phyloP scores from a whole-genome alignment of 2,888 invertebrate genomes.

The Gymnosoma rotundatum region DNA sequence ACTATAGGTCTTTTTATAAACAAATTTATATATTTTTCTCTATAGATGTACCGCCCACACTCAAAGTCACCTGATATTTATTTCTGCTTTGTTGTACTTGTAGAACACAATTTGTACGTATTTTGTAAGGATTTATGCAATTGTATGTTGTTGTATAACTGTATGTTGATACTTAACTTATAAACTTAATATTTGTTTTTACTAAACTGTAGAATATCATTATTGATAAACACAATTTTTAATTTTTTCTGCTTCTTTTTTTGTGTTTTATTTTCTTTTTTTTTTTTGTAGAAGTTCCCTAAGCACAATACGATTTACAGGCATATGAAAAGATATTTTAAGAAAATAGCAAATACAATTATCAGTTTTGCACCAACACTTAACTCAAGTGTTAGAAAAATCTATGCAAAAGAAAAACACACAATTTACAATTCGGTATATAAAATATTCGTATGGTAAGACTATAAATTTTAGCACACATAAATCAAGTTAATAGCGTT shows the following conservation, averaged over 20 bases:
- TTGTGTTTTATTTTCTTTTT: background rate
- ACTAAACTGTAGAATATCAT: conserved; percentile 28
- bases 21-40: background rate
- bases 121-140: background rate
- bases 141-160: background rate
- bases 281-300: too few relatives aligned
- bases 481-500: too few relatives aligned
- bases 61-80: conserved; percentile 24
- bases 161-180: conserved; percentile 33
- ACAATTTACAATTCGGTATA: background rate
- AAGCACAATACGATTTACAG: background rate
- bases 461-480: too few relatives aligned
- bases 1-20: background rate
- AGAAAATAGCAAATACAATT: conserved; percentile 20
- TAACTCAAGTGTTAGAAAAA: background rate
- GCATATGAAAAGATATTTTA: background rate
- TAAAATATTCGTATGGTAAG: background rate
- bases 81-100: conserved; percentile 2
- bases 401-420: too few relatives aligned
- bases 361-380: background rate
- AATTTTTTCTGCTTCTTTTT: conserved; percentile 15
- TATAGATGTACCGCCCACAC: background rate
- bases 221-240: conserved; percentile 46
- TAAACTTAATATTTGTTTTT: conserved; percentile 57
- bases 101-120: conserved; percentile 36